A percentile compares a stretch with the other conserved stretches of the same genome.
Evolutionary conservation across 2,888 invertebrate genomes (phyloP).

Genomic region (Phaonia tiefii): DNA sequence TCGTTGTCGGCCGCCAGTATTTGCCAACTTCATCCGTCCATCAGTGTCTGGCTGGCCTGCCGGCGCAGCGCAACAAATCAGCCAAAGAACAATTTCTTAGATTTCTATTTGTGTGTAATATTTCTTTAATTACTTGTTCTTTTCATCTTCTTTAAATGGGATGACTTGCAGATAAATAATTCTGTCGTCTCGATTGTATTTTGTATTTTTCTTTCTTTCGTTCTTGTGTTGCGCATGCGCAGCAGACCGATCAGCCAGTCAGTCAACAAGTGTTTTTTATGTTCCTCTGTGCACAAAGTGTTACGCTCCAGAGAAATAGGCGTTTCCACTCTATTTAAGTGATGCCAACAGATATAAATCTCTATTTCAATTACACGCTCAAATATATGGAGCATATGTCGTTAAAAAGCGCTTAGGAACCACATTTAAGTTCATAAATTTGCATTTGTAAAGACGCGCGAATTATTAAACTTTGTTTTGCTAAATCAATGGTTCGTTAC

Average conservation of each 20-base stretch:
- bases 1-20: neutral
- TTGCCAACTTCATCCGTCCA: too few relatives aligned
- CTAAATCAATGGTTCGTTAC: too few relatives aligned
- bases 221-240: slow-evolving; percentile 10
- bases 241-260: neutral
- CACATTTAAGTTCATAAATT: too few relatives aligned
- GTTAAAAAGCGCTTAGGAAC: too few relatives aligned
- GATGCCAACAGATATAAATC: too few relatives aligned
- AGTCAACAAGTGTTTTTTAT: slow-evolving; percentile 27
- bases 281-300: neutral
- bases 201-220: slow-evolving; percentile 25
- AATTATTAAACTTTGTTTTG: too few relatives aligned
- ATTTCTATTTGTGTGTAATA: slow-evolving; percentile 35
- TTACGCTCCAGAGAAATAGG: neutral
- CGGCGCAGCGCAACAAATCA: slow-evolving; percentile 40
- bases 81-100: slow-evolving; percentile 29
- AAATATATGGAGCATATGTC: too few relatives aligned
- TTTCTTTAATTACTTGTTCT: slow-evolving; percentile 48
- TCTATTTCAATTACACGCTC: too few relatives aligned
- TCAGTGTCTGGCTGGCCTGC: neutral
- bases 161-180: slow-evolving; percentile 22
- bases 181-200: slow-evolving; percentile 34
- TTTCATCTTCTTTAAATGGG: slow-evolving; percentile 39
- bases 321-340: slow-evolving; percentile 9
- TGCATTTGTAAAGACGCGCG: too few relatives aligned